Conservation (phyloP, 2,797 vertebrate species). For the Otolemur crassicaudatus region DNA sequence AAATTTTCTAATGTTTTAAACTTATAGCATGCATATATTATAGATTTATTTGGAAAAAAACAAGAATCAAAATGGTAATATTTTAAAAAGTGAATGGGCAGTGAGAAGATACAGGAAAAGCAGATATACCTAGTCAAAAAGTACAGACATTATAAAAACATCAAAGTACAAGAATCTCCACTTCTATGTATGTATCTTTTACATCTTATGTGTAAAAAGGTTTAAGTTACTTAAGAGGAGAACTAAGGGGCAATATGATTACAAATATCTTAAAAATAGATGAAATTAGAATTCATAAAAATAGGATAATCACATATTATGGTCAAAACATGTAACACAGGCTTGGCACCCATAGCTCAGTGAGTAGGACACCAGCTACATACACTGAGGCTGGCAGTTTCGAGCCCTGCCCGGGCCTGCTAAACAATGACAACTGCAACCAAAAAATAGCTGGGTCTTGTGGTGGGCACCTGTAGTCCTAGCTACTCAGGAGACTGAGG, state of each 20-base stretch:
- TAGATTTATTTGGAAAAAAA: not conserved
- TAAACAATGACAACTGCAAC: too few relatives aligned
- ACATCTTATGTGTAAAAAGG: not conserved
- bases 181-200: not conserved
- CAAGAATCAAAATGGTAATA: not conserved
- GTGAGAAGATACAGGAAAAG: not conserved
- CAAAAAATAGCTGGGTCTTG: too few relatives aligned
- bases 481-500: too few relatives aligned
- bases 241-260: not conserved
- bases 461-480: too few relatives aligned
- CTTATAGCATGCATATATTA: not conserved
- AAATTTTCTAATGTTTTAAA: constrained; percentile 20
- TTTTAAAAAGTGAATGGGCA: not conserved
- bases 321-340: not conserved
- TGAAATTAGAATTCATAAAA: not conserved
- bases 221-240: constrained; percentile 15
- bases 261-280: constrained; percentile 9
- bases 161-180: not conserved
- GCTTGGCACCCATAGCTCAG: too few relatives aligned
- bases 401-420: too few relatives aligned
- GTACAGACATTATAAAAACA: not conserved
- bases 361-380: too few relatives aligned
- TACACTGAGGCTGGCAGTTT: too few relatives aligned
- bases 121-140: not conserved
- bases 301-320: not conserved